These are phyloP conservation scores for Mactra quadrangularis DNA, from an alignment of 1,140 invertebrate species.

Conservation along the genomic window DNA sequence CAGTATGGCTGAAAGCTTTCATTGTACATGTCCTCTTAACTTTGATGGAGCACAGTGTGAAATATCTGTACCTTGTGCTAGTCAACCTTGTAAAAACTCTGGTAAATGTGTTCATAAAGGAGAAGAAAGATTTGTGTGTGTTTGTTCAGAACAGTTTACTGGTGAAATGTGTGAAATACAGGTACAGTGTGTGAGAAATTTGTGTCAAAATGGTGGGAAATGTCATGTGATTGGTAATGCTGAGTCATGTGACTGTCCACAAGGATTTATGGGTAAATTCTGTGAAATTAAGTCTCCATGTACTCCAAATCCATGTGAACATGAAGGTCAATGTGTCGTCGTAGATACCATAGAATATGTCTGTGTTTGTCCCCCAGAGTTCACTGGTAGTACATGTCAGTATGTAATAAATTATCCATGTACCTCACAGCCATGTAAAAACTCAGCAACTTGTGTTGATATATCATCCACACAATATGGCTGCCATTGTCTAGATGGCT, in stretches of 20 bases:
- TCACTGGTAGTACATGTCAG: slow-evolving; percentile 67
- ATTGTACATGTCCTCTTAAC: slow-evolving; percentile 61
- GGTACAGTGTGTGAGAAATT: slow-evolving; percentile 72
- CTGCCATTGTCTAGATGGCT: slow-evolving; percentile 68
- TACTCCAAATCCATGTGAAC: slow-evolving; percentile 67
- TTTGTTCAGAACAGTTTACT: slow-evolving; percentile 86
- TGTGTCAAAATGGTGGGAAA: slow-evolving; percentile 86
- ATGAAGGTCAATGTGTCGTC: slow-evolving; percentile 69
- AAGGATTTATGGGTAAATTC: slow-evolving; percentile 66
- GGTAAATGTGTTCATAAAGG: slow-evolving; percentile 63
- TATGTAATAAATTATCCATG: slow-evolving; percentile 51
- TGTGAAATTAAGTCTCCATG: slow-evolving; percentile 79
- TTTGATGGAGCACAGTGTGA: slow-evolving; percentile 87
- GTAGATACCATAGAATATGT: slow-evolving; percentile 62
- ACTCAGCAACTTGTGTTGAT: slow-evolving; percentile 70
- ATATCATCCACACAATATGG: slow-evolving; percentile 80
- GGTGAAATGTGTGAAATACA: slow-evolving; percentile 91
- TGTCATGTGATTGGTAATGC: slow-evolving; percentile 89
- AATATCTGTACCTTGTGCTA: slow-evolving; percentile 66
- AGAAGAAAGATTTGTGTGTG: slow-evolving; percentile 64
- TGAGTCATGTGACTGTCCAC: slow-evolving; percentile 69
- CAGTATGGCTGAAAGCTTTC: slow-evolving; percentile 85
- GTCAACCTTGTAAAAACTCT: slow-evolving; percentile 70
- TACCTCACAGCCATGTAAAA: slow-evolving; percentile 65
- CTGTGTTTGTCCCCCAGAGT: slow-evolving; percentile 63